Base-by-base conservation (phyloP, 1,140 invertebrate species). In the Orchesella cincta region DNA sequence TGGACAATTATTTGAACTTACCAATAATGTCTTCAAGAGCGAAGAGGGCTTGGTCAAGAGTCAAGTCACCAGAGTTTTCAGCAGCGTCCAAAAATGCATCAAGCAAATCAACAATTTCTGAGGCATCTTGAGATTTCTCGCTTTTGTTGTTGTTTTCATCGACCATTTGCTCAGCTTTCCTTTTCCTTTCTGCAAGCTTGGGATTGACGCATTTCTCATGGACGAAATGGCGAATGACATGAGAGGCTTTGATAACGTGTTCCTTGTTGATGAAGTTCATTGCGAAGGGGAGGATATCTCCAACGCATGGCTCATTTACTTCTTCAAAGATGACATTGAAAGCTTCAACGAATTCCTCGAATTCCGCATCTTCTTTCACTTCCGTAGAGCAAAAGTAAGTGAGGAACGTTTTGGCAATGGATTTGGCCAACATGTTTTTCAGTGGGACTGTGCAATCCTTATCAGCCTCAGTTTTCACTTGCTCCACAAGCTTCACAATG, bases 291-390 rank as follows among this genome's bases (percentile, higher is more conserved):
- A 97, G 84, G 84, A 96, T 95, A 83, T 97, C 95, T 0, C 94
- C 89, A 0, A 92, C 90, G 83, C 94, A 95, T 0, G 94, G 94
- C 84, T 94, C 92, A 83, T 96, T 82, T 0, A 83, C 64, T 83
- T 96, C 94, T 88, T 90, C 93, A 86, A 97, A 97, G 1, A 97
- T 92, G 73, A 91, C 89, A 82, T 96, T 94, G 82, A 95, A 96
- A 80, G 90, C 90, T 28, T 87, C 82, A 0, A 94, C 89, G 76
- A 93, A 88, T 74, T 89, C 86, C 14, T 85, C 83, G 85, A 94
- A 95, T 1, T 88, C 88, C 0, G 78, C 16, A 81, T 96, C 90
- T 5, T 89, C 87, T 1, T 90, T 88, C 82, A 94, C 95, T 1
- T 91, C 86, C 0, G 88, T 88, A 67, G 90, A 92, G 86, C 93